These are phyloP conservation scores for Eupeodes corollae DNA, from an alignment of 1,140 invertebrate species.

Conservation along the genomic window DNA sequence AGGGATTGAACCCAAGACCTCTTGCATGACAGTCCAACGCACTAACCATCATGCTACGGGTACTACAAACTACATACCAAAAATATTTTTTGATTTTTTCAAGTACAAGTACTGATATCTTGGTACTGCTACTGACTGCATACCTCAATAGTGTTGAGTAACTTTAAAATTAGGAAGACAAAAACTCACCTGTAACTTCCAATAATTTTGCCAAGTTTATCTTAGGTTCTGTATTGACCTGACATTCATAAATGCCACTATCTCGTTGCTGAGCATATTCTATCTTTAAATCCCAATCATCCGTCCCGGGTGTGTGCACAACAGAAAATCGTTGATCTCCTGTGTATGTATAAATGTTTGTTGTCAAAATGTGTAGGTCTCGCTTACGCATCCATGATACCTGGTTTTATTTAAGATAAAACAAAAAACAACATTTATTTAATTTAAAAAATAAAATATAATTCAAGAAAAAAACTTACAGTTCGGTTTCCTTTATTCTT, in stretches of 20 bases:
- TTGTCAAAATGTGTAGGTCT: constrained; percentile 80
- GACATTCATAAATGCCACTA: constrained; percentile 78
- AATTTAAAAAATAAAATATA: background rate
- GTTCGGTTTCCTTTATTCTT: constrained; percentile 79
- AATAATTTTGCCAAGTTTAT: constrained; percentile 68
- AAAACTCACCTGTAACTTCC: constrained; percentile 60
- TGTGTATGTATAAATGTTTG: constrained; percentile 75
- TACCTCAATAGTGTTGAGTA: too few species aligned
- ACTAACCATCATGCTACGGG: too few species aligned
- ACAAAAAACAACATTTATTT: background rate
- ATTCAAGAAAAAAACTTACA: constrained; percentile 46
- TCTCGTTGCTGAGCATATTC: constrained; percentile 76
- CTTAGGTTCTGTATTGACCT: constrained; percentile 75
- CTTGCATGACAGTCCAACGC: too few species aligned
- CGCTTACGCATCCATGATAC: constrained; percentile 86
- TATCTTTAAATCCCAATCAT: constrained; percentile 85
- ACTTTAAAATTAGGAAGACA: too few species aligned
- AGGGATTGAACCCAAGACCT: too few species aligned
- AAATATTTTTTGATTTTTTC: too few species aligned
- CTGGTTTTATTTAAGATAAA: constrained; percentile 39
- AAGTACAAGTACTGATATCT: too few species aligned
- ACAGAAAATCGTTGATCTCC: constrained; percentile 76
- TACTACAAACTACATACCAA: too few species aligned
- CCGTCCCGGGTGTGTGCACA: constrained; percentile 69
- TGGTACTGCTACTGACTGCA: too few species aligned